Evolutionary conservation across 2,888 invertebrate species (phyloP).

Genomic region (Aphodius granarius): DNA sequence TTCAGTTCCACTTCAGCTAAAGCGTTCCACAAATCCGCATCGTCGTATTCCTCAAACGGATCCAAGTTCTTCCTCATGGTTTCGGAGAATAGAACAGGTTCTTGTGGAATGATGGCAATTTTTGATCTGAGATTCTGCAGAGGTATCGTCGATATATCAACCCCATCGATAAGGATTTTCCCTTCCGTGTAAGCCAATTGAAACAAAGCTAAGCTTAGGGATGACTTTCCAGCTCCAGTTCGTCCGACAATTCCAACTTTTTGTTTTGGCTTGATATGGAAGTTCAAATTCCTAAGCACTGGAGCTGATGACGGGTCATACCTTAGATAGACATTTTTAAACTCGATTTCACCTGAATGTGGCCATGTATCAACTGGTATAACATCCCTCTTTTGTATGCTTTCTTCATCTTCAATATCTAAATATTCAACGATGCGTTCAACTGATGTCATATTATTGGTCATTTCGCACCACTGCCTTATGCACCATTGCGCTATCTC

Average conservation of each 20-base stretch:
- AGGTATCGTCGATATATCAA: conserved; percentile 69
- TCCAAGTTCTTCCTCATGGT: conserved; percentile 86
- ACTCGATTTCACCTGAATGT: conserved; percentile 65
- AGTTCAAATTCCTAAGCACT: conserved; percentile 71
- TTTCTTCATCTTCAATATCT: conserved; percentile 63
- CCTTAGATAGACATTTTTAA: conserved; percentile 68
- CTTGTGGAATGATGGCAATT: conserved; percentile 85
- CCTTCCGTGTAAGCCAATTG: conserved; percentile 79
- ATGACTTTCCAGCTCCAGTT: conserved; percentile 83
- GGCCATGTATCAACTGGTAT: conserved; percentile 62
- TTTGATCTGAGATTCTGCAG: conserved; percentile 73
- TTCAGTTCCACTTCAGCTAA: conserved; percentile 83
- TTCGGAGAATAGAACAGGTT: conserved; percentile 84
- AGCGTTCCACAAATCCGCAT: conserved; percentile 79
- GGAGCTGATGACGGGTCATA: conserved; percentile 71
- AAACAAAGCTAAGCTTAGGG: conserved; percentile 75
- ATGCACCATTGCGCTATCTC: conserved; percentile 86
- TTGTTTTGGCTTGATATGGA: conserved; percentile 66
- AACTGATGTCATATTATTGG: conserved; percentile 86
- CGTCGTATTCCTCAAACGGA: conserved; percentile 80
- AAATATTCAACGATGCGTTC: conserved; percentile 85
- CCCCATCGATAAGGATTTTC: conserved; percentile 76
- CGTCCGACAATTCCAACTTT: conserved; percentile 80
- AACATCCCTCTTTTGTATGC: conserved; percentile 28
- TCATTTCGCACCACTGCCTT: conserved; percentile 54